Conservation (phyloP, 2,797 vertebrate genomes). For the Dromococcyx pavoninus region DNA sequence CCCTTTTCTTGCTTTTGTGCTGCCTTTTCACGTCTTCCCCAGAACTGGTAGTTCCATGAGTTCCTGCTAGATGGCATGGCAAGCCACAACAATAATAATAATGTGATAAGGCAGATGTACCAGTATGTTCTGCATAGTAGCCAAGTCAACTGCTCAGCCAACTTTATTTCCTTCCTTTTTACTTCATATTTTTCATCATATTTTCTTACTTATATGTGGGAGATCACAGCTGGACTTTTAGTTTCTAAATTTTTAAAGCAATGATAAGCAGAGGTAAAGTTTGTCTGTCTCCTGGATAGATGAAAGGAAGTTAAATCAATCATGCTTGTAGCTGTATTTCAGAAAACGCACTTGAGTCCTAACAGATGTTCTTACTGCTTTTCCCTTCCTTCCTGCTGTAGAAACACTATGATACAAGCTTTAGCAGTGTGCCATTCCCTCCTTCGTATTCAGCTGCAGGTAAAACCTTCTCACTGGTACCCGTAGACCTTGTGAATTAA, state of each 20-base stretch:
- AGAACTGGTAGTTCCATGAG: constrained; percentile 41
- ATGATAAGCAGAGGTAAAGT: not conserved
- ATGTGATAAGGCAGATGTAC: not conserved
- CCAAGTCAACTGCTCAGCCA: not conserved
- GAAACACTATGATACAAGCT: not conserved
- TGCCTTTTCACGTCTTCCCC: not conserved
- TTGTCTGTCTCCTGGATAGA: not conserved
- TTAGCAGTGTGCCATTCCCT: not conserved
- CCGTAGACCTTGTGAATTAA: not conserved
- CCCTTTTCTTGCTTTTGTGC: not conserved
- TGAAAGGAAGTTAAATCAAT: not conserved
- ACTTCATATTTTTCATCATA: not conserved
- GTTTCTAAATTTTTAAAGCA: constrained; percentile 27
- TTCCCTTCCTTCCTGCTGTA: not conserved
- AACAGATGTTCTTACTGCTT: not conserved
- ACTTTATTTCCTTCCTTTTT: not conserved
- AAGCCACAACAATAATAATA: constrained; percentile 56
- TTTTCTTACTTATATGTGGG: not conserved
- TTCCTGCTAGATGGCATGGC: constrained; percentile 72
- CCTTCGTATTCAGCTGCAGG: not conserved
- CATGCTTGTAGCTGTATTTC: not conserved
- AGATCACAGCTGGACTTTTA: not conserved
- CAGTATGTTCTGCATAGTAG: not conserved
- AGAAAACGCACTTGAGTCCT: not conserved
- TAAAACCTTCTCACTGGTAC: not conserved